A percentile compares a stretch with the other conserved stretches of the same genome.
Evolutionary conservation across 2,797 vertebrate species (phyloP).

Genomic region (Pachyuromys duprasi): DNA sequence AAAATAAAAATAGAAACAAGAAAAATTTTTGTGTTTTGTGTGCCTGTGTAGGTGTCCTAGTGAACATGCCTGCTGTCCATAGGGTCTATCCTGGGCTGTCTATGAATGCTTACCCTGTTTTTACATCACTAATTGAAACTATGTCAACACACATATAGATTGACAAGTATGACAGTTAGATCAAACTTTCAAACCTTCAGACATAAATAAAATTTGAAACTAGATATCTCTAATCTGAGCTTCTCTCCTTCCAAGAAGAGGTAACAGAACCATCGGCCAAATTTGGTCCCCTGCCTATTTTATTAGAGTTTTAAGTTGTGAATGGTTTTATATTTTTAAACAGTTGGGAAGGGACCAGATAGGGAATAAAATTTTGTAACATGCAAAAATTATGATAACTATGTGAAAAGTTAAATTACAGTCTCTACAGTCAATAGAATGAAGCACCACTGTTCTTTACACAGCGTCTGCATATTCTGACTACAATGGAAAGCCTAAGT

Average conservation of each 20-base stretch:
- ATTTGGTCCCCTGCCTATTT: background rate
- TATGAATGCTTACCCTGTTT: background rate
- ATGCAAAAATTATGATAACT: constrained; percentile 31
- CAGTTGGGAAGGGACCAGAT: background rate
- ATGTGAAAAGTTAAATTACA: constrained; percentile 13
- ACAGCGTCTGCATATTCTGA: background rate
- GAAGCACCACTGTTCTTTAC: background rate
- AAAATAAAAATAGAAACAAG: background rate
- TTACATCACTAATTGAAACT: background rate
- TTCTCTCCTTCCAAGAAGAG: background rate
- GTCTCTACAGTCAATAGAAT: background rate
- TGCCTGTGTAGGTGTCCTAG: background rate
- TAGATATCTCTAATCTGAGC: background rate
- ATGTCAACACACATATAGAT: background rate
- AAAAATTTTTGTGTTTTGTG: background rate
- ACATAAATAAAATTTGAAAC: background rate
- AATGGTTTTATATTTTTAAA: background rate
- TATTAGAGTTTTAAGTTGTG: background rate
- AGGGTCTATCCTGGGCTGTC: no score
- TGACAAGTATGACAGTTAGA: background rate
- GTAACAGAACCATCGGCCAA: background rate
- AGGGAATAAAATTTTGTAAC: background rate
- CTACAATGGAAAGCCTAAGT: background rate
- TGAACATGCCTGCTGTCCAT: background rate
- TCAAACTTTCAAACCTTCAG: background rate